Percentiles rank a stretch among this genome's conserved stretches.
These are phyloP conservation scores for Albula goreensis DNA, from an alignment of 2,113 vertebrate species.

Conservation along the genomic window DNA sequence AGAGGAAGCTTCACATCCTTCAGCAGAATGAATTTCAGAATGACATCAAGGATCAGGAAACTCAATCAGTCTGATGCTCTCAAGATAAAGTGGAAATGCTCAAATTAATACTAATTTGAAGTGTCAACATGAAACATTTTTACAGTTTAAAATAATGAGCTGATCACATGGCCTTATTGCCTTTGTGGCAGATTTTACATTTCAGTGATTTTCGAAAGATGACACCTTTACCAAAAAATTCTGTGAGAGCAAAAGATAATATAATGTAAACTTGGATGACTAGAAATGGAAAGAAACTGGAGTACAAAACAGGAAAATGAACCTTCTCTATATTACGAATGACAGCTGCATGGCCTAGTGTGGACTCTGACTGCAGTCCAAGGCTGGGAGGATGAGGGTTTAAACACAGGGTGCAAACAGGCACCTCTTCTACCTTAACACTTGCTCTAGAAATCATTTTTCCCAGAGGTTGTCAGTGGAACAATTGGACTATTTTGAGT, in stretches of 20 bases:
- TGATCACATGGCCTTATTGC: background rate
- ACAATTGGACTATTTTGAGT: background rate
- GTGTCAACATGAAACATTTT: background rate
- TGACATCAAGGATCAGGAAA: slow-evolving; percentile 3
- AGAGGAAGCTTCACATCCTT: slow-evolving; percentile 15
- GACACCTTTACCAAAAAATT: background rate
- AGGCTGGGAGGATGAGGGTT: background rate
- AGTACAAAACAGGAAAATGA: background rate
- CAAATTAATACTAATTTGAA: background rate
- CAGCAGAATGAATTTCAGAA: slow-evolving; percentile 14
- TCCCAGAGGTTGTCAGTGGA: background rate
- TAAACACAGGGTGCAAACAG: background rate
- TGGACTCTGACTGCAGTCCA: background rate
- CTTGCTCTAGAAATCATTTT: background rate
- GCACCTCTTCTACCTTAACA: no score
- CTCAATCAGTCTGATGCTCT: background rate
- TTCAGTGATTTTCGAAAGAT: background rate
- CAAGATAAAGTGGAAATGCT: slow-evolving; percentile 18
- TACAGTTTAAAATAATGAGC: background rate
- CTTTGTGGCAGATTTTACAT: background rate
- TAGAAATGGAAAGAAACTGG: background rate
- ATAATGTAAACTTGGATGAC: background rate
- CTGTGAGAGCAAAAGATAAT: background rate
- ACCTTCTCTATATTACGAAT: background rate
- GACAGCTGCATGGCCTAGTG: background rate